These are phyloP conservation scores for Ornithoptera priamus DNA, from an alignment of 2,888 invertebrate species.

Conservation along the genomic window DNA sequence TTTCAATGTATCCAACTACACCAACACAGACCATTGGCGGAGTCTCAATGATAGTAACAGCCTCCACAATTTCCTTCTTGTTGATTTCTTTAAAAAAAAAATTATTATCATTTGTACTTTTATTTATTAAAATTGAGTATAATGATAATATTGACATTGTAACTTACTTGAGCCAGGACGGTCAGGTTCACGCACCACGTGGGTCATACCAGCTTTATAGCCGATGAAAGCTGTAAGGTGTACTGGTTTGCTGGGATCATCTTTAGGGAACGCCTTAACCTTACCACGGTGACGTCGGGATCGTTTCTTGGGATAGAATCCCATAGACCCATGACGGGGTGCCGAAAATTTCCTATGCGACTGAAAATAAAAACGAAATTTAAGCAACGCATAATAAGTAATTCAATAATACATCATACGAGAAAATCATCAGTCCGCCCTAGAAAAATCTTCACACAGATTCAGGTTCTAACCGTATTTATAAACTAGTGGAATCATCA, in stretches of 20 bases:
- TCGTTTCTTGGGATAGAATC: constrained; percentile 99
- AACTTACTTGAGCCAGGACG: constrained; percentile 98
- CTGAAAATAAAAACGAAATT: constrained; percentile 77
- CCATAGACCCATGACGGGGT: constrained; percentile 99
- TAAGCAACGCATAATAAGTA: not conserved
- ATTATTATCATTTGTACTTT: not conserved
- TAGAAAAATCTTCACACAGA: constrained; percentile 85
- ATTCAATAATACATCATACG: not conserved
- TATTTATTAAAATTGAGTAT: not conserved
- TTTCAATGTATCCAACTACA: constrained; percentile 99
- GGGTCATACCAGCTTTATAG: constrained; percentile 99
- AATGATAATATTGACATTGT: not conserved
- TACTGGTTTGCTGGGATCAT: constrained; percentile 97
- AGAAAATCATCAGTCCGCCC: constrained; percentile 85
- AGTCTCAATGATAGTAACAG: constrained; percentile 98
- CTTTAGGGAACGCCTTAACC: constrained; percentile 99
- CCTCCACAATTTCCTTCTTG: constrained; percentile 99
- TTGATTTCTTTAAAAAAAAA: constrained; percentile 89
- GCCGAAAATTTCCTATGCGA: constrained; percentile 99
- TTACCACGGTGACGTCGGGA: constrained; percentile 98
- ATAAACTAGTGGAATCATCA: constrained; percentile 83
- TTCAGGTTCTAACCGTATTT: constrained; percentile 86
- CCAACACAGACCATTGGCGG: constrained; percentile 99
- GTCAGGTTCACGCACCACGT: constrained; percentile 98
- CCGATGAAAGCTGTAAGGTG: constrained; percentile 98